A percentile compares a stretch with the other conserved stretches of the same genome.
Conservation (phyloP, 2,113 vertebrate genomes). For the Columba livia region DNA sequence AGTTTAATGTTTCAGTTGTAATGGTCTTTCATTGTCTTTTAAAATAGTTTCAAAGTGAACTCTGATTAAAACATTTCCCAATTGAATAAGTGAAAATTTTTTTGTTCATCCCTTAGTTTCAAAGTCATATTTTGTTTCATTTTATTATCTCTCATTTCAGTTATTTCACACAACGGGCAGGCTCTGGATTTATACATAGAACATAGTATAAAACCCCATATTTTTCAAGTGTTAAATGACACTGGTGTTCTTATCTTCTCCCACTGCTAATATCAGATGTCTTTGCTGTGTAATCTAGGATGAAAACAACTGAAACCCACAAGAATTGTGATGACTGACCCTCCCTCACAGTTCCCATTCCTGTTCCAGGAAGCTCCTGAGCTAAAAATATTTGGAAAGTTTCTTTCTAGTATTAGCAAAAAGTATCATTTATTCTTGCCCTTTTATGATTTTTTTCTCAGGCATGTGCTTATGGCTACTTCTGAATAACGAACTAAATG, state of each 20-base stretch:
- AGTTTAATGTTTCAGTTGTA: not conserved
- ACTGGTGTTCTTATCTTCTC: not conserved
- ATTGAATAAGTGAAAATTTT: not conserved
- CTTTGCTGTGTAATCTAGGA: not conserved
- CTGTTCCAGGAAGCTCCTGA: not conserved
- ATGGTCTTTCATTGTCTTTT: not conserved
- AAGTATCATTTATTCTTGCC: not conserved
- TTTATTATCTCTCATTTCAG: not conserved
- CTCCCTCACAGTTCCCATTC: not conserved
- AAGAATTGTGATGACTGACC: rapidly evolving
- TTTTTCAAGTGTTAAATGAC: not conserved
- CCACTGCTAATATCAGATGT: not conserved
- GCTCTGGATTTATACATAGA: not conserved
- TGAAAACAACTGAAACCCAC: not conserved
- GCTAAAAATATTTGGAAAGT: not conserved
- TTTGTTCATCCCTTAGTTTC: not conserved
- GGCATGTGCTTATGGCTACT: not conserved
- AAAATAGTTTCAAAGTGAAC: not conserved
- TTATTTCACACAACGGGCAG: not conserved
- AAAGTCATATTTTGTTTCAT: not conserved
- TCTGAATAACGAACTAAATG: not conserved
- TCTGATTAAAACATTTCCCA: not conserved
- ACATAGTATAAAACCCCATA: not conserved
- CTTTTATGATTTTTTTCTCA: not conserved
- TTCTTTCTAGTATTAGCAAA: not conserved